These are phyloP conservation scores for Canis aureus DNA, from an alignment of 2,113 vertebrate species.

Conservation along the genomic window DNA sequence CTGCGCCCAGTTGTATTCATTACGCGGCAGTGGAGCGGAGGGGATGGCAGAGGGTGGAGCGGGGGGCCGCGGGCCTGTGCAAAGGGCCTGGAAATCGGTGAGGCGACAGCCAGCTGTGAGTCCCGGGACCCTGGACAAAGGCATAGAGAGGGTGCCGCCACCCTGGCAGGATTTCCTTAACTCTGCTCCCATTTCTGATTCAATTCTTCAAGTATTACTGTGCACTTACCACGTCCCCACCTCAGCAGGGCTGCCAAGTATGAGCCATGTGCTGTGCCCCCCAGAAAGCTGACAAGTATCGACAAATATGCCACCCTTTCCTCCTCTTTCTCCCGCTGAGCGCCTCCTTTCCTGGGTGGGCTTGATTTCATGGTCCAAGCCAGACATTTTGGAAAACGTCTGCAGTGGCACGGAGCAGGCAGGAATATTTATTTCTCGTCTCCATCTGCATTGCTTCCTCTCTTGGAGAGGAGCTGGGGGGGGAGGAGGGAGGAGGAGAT, in stretches of 20 bases:
- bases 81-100: background rate
- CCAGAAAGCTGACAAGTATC: slow-evolving; percentile 79
- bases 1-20: background rate
- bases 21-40: background rate
- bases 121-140: slow-evolving; percentile 9
- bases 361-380: slow-evolving; percentile 82
- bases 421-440: slow-evolving; percentile 85
- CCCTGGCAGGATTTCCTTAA: slow-evolving; percentile 35
- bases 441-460: slow-evolving; percentile 86
- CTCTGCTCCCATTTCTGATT: slow-evolving; percentile 12
- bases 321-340: slow-evolving; percentile 81
- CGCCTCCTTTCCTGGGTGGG: slow-evolving; percentile 82
- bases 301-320: slow-evolving; percentile 82
- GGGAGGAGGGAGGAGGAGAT: slow-evolving; percentile 77
- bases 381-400: slow-evolving; percentile 84
- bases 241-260: slow-evolving; percentile 75
- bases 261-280: slow-evolving; percentile 80
- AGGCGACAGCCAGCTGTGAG: background rate
- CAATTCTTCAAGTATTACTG: slow-evolving; percentile 72
- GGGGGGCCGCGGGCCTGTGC: background rate
- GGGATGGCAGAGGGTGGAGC: background rate
- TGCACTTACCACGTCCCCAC: slow-evolving; percentile 74
- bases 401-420: slow-evolving; percentile 83
- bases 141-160: accelerated
- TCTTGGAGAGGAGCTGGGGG: slow-evolving; percentile 80